These are phyloP conservation scores for Rhamnusium bicolor DNA, from an alignment of 2,888 invertebrate species.

Conservation along the genomic window DNA sequence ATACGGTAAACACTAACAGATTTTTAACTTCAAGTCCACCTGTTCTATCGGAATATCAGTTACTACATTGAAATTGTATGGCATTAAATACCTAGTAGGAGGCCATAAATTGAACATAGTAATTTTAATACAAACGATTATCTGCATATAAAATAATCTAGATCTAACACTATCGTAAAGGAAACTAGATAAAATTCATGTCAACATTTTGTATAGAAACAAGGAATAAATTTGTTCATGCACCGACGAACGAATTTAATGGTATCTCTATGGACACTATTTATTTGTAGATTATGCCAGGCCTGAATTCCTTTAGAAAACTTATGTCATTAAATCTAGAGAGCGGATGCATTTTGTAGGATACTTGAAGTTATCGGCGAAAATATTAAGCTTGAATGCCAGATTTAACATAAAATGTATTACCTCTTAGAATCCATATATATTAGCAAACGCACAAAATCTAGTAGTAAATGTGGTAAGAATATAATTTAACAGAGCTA, in stretches of 20 bases:
- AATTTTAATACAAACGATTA: conserved; percentile 54
- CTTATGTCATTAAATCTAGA: conserved; percentile 10
- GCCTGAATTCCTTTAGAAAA: not conserved
- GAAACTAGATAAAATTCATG: conserved; percentile 45
- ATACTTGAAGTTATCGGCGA: not conserved
- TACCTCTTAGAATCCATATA: not conserved
- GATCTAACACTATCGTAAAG: conserved; percentile 44
- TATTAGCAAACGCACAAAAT: not conserved
- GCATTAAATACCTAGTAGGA: not conserved
- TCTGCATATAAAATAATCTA: conserved; percentile 49
- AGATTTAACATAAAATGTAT: conserved; percentile 12
- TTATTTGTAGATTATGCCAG: conserved; percentile 23
- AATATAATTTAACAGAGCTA: not conserved
- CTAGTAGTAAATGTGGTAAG: not conserved
- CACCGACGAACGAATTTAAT: conserved; percentile 56
- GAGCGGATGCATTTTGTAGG: conserved; percentile 4
- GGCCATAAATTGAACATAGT: conserved; percentile 36
- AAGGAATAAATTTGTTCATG: conserved; percentile 55
- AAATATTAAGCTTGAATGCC: not conserved
- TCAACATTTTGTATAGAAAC: conserved; percentile 49
- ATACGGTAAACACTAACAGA: not conserved
- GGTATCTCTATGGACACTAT: conserved; percentile 41
- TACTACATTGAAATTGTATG: conserved; percentile 8
- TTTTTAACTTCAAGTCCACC: no score
- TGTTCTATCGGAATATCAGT: not conserved